Evolutionary conservation across 1,140 invertebrate genomes (phyloP), one percentile per base, ranked within the genome.

Genomic region (Rhyzopertha dominica): DNA sequence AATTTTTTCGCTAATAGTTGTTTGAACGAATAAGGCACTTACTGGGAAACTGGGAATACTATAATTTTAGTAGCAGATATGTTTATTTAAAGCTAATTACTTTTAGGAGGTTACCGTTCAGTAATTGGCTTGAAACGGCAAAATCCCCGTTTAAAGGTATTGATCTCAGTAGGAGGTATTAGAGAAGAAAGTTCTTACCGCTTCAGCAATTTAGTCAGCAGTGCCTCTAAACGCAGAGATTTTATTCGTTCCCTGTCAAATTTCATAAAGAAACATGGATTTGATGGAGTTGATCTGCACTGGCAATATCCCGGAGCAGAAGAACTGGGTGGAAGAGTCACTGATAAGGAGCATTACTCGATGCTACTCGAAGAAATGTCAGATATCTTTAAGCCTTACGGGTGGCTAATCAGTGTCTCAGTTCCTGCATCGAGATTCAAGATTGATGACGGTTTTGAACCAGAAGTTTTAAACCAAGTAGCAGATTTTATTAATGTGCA

Each of bases 401-500:
- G 65, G 22, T 77, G 63, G 62, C 28, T 79, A 1, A 55, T 82
- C 2, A 70, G 75, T 1, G 64, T 77, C 10, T 74, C 79, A 5
- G 75, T 78, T 9, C 72, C 78, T 5, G 74, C 77, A 10, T 75
- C 74, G 2, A 62, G 62, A 54, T 75, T 67, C 57, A 58, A 60
- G 19, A 51, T 66, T 28, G 71, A 69, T 50, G 71, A 66, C 59
- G 77, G 72, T 3, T 79, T 75, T 47, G 66, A 57, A 17, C 54
- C 55, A 1, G 22, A 43, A 3, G 49, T 53, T 2, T 41, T 81
- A 1, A 56, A 65, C 16, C 52, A 65, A 24, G 47, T 70, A 22
- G 59, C 80, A 2, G 79, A 87, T 56, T 80, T 80, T 52, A 71
- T 87, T 3, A 84, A 83, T 56, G 49, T 86, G 2, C 81, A 84